These are phyloP conservation scores for Gisinianus flammeolus DNA, from an alignment of 2,888 invertebrate species.

Conservation along the genomic window DNA sequence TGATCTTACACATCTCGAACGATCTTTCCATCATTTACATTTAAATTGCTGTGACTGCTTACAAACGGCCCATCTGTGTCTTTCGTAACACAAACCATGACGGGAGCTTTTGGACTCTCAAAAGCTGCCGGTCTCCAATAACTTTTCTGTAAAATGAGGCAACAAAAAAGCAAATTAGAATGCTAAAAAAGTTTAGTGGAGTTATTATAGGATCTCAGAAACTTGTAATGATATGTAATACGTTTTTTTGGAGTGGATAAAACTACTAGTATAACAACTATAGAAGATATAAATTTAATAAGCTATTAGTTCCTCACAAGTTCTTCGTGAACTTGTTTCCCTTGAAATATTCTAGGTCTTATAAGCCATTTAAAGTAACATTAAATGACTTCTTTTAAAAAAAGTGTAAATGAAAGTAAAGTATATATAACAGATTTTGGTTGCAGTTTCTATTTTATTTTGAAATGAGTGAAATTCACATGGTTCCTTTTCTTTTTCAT, in stretches of 20 bases:
- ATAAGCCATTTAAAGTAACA: not conserved
- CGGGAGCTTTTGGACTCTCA: not conserved
- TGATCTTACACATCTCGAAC: conserved; percentile 3
- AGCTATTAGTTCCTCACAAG: too few species aligned
- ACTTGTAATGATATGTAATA: not conserved
- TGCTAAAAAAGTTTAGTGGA: not conserved
- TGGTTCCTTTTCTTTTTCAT: not conserved
- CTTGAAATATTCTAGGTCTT: too few species aligned
- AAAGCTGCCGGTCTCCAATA: not conserved
- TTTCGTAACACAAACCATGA: not conserved
- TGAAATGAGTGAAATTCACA: not conserved
- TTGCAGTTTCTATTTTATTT: not conserved
- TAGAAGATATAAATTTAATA: too few species aligned
- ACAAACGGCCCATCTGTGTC: conserved; percentile 8
- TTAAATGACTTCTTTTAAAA: not conserved
- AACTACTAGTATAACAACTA: not conserved
- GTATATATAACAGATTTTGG: not conserved
- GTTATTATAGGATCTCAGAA: not conserved
- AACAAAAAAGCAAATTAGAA: not conserved
- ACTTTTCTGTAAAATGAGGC: not conserved
- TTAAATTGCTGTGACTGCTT: conserved; percentile 22
- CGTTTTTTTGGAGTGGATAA: not conserved
- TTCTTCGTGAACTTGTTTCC: too few species aligned
- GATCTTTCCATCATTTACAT: not conserved
- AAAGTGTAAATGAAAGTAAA: not conserved